phyloP scores from a whole-genome alignment of 2,113 vertebrate species.

The Cyphomyrus discorhynchus region DNA sequence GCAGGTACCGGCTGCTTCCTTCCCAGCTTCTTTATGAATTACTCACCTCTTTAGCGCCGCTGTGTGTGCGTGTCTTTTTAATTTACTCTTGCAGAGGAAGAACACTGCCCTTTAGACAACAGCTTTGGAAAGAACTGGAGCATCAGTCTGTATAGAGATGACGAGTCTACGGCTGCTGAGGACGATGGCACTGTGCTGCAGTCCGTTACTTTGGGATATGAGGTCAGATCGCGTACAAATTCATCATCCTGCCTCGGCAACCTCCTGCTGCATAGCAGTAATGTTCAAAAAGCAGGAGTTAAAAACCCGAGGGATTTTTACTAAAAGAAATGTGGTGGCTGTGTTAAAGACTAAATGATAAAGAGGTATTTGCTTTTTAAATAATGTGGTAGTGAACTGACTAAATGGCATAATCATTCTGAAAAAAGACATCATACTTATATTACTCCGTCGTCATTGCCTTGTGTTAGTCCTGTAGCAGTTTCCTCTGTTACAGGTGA shows the following conservation, averaged over 20 bases:
- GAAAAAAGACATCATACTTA: background rate
- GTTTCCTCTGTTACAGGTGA: background rate
- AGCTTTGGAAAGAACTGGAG: conserved; percentile 13
- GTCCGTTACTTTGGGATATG: background rate
- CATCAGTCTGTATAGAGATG: conserved; percentile 8
- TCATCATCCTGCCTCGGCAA: background rate
- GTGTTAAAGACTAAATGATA: background rate
- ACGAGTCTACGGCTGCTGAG: background rate
- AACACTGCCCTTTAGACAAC: background rate
- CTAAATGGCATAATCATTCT: background rate
- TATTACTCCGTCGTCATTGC: background rate
- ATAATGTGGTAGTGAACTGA: background rate
- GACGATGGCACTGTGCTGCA: background rate
- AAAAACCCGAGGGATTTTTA: background rate
- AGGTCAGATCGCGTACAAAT: background rate
- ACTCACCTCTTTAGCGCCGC: background rate
- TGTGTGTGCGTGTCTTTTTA: background rate
- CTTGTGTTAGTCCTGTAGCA: background rate
- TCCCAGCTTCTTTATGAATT: background rate
- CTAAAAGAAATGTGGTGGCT: background rate
- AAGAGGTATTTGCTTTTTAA: background rate
- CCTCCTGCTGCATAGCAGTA: background rate
- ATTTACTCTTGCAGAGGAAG: background rate
- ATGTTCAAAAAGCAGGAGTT: background rate
- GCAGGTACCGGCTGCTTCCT: background rate